Base-by-base conservation (phyloP, 2,888 invertebrate genomes). In the Leucania comma region DNA sequence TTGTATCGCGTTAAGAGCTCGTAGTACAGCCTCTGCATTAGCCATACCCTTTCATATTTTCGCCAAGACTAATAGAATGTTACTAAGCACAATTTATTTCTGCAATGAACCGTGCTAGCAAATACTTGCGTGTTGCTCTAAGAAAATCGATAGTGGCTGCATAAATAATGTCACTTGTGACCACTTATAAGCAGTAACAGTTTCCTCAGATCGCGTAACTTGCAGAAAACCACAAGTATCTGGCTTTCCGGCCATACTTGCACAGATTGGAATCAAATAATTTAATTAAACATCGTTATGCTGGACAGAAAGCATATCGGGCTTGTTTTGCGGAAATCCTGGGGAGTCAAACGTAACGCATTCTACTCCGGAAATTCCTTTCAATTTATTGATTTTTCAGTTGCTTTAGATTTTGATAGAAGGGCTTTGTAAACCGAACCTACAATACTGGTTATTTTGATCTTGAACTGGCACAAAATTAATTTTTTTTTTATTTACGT, bases 61-160 rank as follows among this genome's bases (percentile, higher is more conserved):
- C 17, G 24, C 4, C 46, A 38, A 54, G 17, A 26, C 22, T 26
- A 29, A 8, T 35, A 20, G 22, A 70, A 35, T 53, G 3, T 46
- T 32, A 4, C 32, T 38, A 38, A 17, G 22, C 14, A 6, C 51
- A 64, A 6, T 51, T 22, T 38, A 59, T 74, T 59, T 56, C 20
- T 74, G 12, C 58, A 14, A 56, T 51, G 38, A 22, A 22, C 24
- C 24, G 38, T 48, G 14, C 10, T 14, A 46, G 60, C 12, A 54
- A 50, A 46, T 50, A 29, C 22, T 50, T 51, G 53, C 69, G 53
- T 62, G 61, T 59, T 50, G 29, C 17, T 51, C 48, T 54, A 62
- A 66, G 72, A 63, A 72, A 76, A 76, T 76, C 78, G 51, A 76
- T 72, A 63, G 46, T 60, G 46, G 54, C 24, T 63, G 66, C 66